Evolutionary conservation across 2,888 invertebrate species (phyloP), one percentile per base, ranked within the genome.

Genomic region (Perizoma flavofasciatum): DNA sequence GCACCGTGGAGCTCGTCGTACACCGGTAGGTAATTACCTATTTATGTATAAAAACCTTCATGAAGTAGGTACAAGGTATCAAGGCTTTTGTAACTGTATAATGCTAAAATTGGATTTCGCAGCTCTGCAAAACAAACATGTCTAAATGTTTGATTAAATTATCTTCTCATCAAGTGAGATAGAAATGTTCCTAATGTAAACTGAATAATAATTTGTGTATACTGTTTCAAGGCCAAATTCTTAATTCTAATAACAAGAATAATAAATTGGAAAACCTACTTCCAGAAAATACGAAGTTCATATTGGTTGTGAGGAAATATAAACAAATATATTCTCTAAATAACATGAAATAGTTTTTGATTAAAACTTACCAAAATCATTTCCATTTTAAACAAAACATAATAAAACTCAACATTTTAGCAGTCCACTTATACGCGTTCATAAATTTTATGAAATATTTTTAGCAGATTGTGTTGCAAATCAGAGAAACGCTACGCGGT

Each of bases 401-500:
- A 55, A 55, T n/a, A 33, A 55, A 48, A 22, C 22, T 34, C 34
- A 48, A 41, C 62, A 62, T 62, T 37, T 49, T 57, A 47, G 32
- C 5, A 35, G 48, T 40, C 11, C 45, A 41, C 9, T 41, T 8
- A 43, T 34, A 34, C 58, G 45, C 39, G 46, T 52, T 51, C 49
- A 66, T 54, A 37, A 37, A 37, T 7, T 47, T 22, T 49, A 5
- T 22, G 51, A 58, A 51, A 51, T 63, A 56, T 59, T 66, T 69
- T 65, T 61, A 65, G 60, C 55, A 45, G 45, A 58, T 63, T 68
- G 57, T 61, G 51, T 65, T 69, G 65, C 59, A 68, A 68, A 69
- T 65, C 43, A 1, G n/a, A 51, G 55, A 55, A 61, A 56, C 52
- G 44, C 51, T 55, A 55, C 70, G 68, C 67, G 59, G 55, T 52